Percentiles rank a stretch among this genome's conserved stretches.
These are phyloP conservation scores for Beris chalybata DNA, from an alignment of 2,888 invertebrate genomes.

Conservation along the genomic window DNA sequence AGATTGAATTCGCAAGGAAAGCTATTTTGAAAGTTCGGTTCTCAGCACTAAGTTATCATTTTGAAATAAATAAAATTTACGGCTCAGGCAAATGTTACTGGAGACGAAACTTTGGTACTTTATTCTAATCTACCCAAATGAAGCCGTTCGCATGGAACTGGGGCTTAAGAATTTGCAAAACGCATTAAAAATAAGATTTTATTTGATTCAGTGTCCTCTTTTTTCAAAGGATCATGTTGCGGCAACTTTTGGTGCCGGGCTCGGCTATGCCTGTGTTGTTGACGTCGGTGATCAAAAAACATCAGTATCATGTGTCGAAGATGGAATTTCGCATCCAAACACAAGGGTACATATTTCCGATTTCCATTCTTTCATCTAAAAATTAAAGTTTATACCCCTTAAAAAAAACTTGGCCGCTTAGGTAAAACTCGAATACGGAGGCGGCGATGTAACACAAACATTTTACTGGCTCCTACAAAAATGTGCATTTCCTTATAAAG, in stretches of 20 bases:
- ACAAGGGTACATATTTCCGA: conserved; percentile 64
- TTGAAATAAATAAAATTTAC: background rate
- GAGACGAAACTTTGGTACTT: too few relatives aligned
- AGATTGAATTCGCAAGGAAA: background rate
- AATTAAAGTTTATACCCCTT: background rate
- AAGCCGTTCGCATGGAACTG: background rate
- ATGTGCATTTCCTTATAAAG: conserved; percentile 86
- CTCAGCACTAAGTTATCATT: background rate
- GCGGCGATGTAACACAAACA: conserved; percentile 88
- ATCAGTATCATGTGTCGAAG: conserved; percentile 94
- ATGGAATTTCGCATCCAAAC: conserved; percentile 88
- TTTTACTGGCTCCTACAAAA: conserved; percentile 86
- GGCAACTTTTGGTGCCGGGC: conserved; percentile 80
- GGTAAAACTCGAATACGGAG: conserved; percentile 79
- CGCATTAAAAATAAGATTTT: background rate
- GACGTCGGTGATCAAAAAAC: conserved; percentile 96
- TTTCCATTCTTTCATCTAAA: background rate
- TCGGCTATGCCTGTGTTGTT: conserved; percentile 88
- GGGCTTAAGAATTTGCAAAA: background rate
- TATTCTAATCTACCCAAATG: too few relatives aligned
- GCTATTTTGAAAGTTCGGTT: too few relatives aligned
- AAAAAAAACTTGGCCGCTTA: background rate
- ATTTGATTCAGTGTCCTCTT: conserved; percentile 31
- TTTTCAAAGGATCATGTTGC: conserved; percentile 74
- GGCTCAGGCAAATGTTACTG: too few relatives aligned